Percentiles rank a stretch among this genome's conserved stretches.
Evolutionary conservation across 2,797 vertebrate genomes (phyloP).

Genomic region (Poecilia wingei): DNA sequence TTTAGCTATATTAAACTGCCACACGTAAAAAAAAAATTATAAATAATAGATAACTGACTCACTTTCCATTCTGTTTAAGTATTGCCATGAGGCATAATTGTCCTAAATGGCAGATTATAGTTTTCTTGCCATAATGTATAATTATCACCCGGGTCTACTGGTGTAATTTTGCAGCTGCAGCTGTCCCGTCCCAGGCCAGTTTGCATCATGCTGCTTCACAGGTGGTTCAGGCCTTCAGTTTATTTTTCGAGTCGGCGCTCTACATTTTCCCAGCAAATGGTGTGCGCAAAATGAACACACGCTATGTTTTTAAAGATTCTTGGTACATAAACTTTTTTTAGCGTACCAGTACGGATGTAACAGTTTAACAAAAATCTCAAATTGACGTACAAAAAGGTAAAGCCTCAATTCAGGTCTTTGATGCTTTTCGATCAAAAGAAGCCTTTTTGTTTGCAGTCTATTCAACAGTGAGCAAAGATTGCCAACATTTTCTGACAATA

Average conservation of each 20-base stretch:
- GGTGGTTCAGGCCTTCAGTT: not conserved
- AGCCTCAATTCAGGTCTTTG: not conserved
- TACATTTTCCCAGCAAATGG: not conserved
- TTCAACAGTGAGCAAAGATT: not conserved
- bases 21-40: not conserved
- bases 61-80: not conserved
- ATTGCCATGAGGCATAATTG: not conserved
- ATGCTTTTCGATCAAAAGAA: not conserved
- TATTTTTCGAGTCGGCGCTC: slow-evolving; percentile 1
- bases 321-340: not conserved
- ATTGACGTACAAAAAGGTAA: not conserved
- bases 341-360: not conserved
- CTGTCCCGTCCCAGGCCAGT: not conserved
- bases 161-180: not conserved
- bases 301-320: not conserved
- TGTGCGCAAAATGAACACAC: not conserved
- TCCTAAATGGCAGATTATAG: not conserved
- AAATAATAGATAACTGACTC: not conserved
- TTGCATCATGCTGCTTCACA: not conserved
- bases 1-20: not conserved
- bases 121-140: not conserved
- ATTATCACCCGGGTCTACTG: not conserved
- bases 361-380: not conserved
- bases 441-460: not conserved
- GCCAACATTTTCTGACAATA: not conserved